phyloP scores from a whole-genome alignment of 2,113 vertebrate genomes.

The Bufo gargarizans region DNA sequence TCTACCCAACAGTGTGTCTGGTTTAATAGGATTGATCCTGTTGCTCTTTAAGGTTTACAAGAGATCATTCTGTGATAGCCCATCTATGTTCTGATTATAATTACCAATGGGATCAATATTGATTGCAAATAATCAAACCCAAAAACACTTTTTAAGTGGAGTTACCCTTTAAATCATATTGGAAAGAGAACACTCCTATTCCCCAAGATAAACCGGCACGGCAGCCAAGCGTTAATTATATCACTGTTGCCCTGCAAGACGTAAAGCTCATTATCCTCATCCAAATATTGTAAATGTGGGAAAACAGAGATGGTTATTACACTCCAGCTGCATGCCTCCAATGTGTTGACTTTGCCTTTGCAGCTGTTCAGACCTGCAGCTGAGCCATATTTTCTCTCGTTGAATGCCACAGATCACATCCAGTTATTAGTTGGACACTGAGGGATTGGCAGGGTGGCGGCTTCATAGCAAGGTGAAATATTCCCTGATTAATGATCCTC shows the following conservation, averaged over 20 bases:
- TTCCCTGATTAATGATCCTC: conserved; percentile 13
- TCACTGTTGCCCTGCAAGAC: background rate
- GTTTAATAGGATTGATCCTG: too few species aligned
- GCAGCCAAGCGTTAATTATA: background rate
- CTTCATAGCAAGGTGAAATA: conserved; percentile 14
- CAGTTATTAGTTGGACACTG: conserved; percentile 23
- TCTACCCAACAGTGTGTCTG: too few species aligned
- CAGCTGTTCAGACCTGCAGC: conserved; percentile 42
- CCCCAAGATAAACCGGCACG: background rate
- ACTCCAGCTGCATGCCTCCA: background rate
- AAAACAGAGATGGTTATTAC: background rate
- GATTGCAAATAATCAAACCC: background rate
- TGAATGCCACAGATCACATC: conserved; percentile 10
- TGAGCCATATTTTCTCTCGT: conserved; percentile 4
- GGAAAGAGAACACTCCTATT: background rate
- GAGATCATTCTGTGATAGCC: too few species aligned
- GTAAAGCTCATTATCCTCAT: conserved; percentile 2
- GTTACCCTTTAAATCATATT: background rate
- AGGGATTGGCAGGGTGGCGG: conserved; percentile 1
- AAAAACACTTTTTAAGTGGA: background rate
- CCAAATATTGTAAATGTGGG: conserved; percentile 34
- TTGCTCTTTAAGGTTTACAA: too few species aligned
- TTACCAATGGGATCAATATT: background rate
- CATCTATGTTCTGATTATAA: too few species aligned
- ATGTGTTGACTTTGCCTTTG: conserved; percentile 13